Conservation (phyloP, 2,888 invertebrate species). For the Halocaridina rubra region DNA sequence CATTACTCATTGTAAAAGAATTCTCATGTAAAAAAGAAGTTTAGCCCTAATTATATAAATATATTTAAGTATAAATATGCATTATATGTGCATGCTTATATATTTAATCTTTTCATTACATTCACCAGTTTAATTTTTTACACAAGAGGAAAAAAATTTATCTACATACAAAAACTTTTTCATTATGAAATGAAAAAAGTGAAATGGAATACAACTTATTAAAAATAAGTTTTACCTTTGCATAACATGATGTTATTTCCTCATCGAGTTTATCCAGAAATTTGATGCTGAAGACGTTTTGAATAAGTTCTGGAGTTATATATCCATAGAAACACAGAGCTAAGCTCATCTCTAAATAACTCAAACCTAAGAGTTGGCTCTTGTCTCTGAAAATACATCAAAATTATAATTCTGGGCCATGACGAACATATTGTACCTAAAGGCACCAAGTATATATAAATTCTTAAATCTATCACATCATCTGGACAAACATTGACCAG, state of each 20-base stretch:
- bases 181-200: background rate
- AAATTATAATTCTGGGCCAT: background rate
- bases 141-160: background rate
- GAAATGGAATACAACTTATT: background rate
- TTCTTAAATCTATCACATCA: too few species aligned
- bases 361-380: constrained; percentile 72
- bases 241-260: constrained; percentile 73
- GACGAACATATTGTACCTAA: background rate
- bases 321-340: constrained; percentile 73
- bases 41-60: too few species aligned
- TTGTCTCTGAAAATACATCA: constrained; percentile 72
- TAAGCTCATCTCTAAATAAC: constrained; percentile 72
- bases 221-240: too few species aligned
- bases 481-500: too few species aligned
- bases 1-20: too few species aligned
- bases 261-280: constrained; percentile 74
- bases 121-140: too few species aligned
- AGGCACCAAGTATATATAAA: too few species aligned
- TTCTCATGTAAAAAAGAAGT: too few species aligned
- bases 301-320: constrained; percentile 71
- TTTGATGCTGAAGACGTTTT: constrained; percentile 73
- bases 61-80: too few species aligned
- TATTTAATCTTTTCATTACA: too few species aligned
- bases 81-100: too few species aligned
- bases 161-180: background rate